A percentile compares a stretch with the other conserved stretches of the same genome.
Conservation (phyloP, 1,140 invertebrate species). For the Pemphigus obesinymphae region DNA sequence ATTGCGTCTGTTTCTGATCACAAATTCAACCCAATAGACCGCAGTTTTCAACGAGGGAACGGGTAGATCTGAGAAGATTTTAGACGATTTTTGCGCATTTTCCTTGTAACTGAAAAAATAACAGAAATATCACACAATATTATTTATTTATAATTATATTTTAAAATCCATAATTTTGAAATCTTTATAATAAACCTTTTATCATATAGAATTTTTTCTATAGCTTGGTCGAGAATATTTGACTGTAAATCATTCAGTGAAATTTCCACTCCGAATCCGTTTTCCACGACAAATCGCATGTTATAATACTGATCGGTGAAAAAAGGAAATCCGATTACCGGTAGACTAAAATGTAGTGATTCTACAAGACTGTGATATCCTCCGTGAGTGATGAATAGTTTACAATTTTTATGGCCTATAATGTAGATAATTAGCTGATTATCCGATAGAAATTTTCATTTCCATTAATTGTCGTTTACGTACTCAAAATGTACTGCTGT, state of each 20-base stretch:
- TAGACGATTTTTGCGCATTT: conserved; percentile 26
- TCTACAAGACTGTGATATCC: conserved; percentile 60
- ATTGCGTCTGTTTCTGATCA: conserved; percentile 54
- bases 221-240: conserved; percentile 41
- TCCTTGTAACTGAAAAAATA: conserved; percentile 43
- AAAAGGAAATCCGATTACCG: conserved; percentile 54
- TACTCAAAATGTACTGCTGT: conserved; percentile 28
- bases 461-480: too few relatives aligned
- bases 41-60: conserved; percentile 55
- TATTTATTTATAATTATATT: too few relatives aligned
- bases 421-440: too few relatives aligned
- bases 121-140: too few relatives aligned
- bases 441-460: too few relatives aligned
- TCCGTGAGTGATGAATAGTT: conserved; percentile 60
- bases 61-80: conserved; percentile 52
- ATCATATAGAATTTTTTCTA: conserved; percentile 29
- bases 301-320: conserved; percentile 50
- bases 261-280: conserved; percentile 48
- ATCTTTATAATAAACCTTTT: conserved; percentile 38
- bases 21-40: conserved; percentile 59
- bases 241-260: conserved; percentile 45
- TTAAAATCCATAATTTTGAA: too few relatives aligned
- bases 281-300: conserved; percentile 47
- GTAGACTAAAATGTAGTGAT: conserved; percentile 55
- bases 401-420: conserved; percentile 55